Percentiles rank a stretch among this genome's conserved stretches.
Evolutionary conservation across 2,113 vertebrate genomes (phyloP).

Genomic region (Dendropsophus ebraccatus): DNA sequence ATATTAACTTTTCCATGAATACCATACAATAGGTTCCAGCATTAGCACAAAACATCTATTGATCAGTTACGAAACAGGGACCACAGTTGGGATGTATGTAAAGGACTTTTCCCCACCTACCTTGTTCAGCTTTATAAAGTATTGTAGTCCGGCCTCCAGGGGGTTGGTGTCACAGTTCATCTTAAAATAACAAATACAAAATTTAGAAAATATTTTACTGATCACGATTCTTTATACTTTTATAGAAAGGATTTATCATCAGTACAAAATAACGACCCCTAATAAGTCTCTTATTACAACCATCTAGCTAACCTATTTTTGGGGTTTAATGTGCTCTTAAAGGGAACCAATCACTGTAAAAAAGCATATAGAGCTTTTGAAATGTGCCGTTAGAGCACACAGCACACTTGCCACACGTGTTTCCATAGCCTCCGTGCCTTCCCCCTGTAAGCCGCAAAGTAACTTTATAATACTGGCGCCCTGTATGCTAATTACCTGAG

Average conservation of each 20-base stretch:
- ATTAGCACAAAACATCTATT: neutral
- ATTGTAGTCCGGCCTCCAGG: slow-evolving; percentile 91
- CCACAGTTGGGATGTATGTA: neutral
- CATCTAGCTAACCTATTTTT: neutral
- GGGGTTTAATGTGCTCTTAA: no score
- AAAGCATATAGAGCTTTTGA: no score
- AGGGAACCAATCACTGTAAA: no score
- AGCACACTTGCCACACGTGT: no score
- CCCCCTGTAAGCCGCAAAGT: no score
- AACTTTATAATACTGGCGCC: no score
- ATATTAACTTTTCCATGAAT: neutral
- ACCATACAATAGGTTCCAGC: neutral
- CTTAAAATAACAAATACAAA: slow-evolving; percentile 68
- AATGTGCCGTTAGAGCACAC: no score
- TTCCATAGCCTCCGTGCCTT: no score
- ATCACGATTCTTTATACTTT: neutral
- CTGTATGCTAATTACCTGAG: no score
- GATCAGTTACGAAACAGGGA: neutral
- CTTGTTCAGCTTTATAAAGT: slow-evolving; percentile 96
- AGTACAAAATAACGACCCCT: neutral
- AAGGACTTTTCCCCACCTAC: slow-evolving; percentile 68
- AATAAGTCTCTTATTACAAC: neutral
- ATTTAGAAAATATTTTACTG: neutral
- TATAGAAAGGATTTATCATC: neutral
- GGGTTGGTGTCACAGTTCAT: slow-evolving; percentile 99